These are phyloP conservation scores for Gadopsis marmoratus DNA, from an alignment of 2,797 vertebrate genomes.

Conservation along the genomic window DNA sequence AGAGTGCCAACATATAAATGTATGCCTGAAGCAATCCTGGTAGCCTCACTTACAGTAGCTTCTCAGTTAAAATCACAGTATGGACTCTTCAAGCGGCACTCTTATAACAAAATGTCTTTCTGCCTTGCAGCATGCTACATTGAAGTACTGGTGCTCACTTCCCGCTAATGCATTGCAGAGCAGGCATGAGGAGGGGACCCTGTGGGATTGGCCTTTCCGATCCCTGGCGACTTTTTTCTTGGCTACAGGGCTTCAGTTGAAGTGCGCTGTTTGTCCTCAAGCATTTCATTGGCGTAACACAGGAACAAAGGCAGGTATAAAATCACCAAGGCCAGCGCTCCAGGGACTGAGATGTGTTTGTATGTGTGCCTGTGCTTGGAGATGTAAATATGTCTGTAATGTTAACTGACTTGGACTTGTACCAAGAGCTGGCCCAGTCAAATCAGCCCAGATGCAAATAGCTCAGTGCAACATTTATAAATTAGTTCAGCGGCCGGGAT, in stretches of 20 bases:
- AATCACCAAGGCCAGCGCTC: constrained; percentile 42
- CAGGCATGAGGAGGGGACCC: constrained; percentile 21
- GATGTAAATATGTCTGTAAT: constrained; percentile 23
- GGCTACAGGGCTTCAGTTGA: constrained; percentile 18
- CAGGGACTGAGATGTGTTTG: constrained; percentile 22
- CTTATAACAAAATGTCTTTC: constrained; percentile 23
- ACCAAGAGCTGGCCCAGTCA: constrained; percentile 5
- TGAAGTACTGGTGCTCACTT: constrained; percentile 25
- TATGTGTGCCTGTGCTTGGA: constrained; percentile 5
- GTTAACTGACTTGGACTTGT: constrained; percentile 11
- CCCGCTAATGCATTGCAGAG: constrained; percentile 41
- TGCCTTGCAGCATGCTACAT: constrained; percentile 38
- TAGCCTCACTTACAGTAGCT: background rate
- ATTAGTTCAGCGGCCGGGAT: constrained; percentile 24
- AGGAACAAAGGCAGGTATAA: constrained; percentile 38
- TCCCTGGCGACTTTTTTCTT: constrained; percentile 30
- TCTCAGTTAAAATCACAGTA: background rate
- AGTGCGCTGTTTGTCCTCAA: constrained; percentile 32
- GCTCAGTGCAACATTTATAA: constrained; percentile 9
- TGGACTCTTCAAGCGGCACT: background rate
- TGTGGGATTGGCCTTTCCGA: constrained; percentile 24
- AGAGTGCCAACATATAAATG: constrained; percentile 28
- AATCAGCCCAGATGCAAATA: constrained; percentile 41
- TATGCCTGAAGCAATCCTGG: constrained; percentile 34
- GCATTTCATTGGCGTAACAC: constrained; percentile 13